These are phyloP conservation scores for Drosophila suzukii DNA, from an alignment of 1,140 invertebrate species.

Conservation along the genomic window DNA sequence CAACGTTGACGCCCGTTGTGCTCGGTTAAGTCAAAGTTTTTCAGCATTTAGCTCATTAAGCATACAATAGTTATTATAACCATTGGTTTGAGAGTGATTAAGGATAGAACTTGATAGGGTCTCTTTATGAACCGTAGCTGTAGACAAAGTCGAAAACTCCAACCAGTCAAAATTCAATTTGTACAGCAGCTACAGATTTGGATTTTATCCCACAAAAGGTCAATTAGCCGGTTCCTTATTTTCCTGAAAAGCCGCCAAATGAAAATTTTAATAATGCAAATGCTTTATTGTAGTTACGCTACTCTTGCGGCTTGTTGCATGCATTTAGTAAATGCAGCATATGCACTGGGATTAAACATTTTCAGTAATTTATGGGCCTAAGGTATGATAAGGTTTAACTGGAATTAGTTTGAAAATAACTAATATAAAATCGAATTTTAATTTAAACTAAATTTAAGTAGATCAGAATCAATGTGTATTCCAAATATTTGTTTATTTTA, in stretches of 20 bases:
- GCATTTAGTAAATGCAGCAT: slow-evolving; percentile 29
- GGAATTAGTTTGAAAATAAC: too few species aligned
- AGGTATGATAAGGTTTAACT: too few species aligned
- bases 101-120: background rate
- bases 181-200: slow-evolving; percentile 13
- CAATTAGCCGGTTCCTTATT: slow-evolving; percentile 54
- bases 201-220: slow-evolving; percentile 31
- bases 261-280: slow-evolving; percentile 80
- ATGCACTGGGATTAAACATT: slow-evolving; percentile 6
- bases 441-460: too few species aligned
- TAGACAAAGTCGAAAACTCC: too few species aligned
- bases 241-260: slow-evolving; percentile 49
- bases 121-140: background rate
- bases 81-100: slow-evolving; percentile 6
- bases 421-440: too few species aligned
- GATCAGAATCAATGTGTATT: too few species aligned
- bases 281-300: slow-evolving; percentile 32
- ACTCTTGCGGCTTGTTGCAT: slow-evolving; percentile 64
- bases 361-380: too few species aligned
- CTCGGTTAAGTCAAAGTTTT: slow-evolving; percentile 45
- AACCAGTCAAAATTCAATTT: slow-evolving; percentile 14
- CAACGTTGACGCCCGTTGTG: slow-evolving; percentile 27
- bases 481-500: too few species aligned
- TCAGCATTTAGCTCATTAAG: slow-evolving; percentile 50
- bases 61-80: slow-evolving; percentile 28